A percentile compares a stretch with the other conserved stretches of the same genome.
Evolutionary conservation across 2,797 vertebrate species (phyloP).

Genomic region (Falco novaeseelandiae): DNA sequence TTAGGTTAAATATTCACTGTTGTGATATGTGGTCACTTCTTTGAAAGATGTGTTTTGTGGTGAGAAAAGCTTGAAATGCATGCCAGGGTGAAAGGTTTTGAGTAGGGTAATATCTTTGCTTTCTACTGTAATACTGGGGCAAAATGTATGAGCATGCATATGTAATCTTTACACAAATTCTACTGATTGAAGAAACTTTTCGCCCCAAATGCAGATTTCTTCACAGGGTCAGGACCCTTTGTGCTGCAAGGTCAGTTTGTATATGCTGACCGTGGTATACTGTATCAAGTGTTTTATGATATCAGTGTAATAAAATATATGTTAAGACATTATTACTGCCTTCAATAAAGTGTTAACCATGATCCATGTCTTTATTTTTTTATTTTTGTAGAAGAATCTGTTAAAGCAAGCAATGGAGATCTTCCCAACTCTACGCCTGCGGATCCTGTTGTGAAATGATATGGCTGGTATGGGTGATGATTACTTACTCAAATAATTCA

Average conservation of each 20-base stretch:
- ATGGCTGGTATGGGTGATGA: background rate
- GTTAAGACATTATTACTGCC: background rate
- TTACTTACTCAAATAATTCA: background rate
- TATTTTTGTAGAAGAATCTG: constrained; percentile 78
- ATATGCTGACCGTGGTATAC: background rate
- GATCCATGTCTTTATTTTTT: background rate
- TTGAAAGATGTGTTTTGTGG: background rate
- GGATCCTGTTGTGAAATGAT: constrained; percentile 85
- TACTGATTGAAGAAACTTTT: background rate
- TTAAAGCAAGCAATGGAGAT: constrained; percentile 79
- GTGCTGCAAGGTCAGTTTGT: background rate
- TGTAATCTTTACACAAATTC: background rate
- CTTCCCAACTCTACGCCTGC: constrained; percentile 57
- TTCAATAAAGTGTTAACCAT: background rate
- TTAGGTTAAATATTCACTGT: background rate
- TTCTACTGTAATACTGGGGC: background rate
- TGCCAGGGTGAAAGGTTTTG: background rate
- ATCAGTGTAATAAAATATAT: background rate
- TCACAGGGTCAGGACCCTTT: background rate
- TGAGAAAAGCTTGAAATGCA: background rate
- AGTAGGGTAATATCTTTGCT: background rate
- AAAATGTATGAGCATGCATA: background rate
- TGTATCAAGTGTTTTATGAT: background rate
- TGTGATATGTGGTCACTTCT: background rate
- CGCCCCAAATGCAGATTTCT: background rate